These are phyloP conservation scores for Microcebus jonahi DNA, from an alignment of 2,113 vertebrate species.

Conservation along the genomic window DNA sequence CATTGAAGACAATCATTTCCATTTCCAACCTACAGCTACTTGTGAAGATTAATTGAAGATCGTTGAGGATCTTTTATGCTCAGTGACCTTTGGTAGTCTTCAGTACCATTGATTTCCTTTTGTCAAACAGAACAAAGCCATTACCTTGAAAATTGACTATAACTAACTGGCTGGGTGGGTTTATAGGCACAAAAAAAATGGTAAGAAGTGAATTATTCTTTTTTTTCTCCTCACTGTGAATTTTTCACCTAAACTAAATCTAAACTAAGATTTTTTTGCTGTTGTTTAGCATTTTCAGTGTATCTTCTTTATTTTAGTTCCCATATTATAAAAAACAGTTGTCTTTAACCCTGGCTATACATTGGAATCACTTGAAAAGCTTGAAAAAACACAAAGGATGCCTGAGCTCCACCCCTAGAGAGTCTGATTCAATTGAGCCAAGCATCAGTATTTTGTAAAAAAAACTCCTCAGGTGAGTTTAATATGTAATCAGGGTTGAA, in stretches of 20 bases:
- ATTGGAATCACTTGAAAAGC: neutral
- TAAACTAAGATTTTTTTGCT: neutral
- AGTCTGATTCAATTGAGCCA: neutral
- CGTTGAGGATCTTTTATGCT: neutral
- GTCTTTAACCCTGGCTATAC: neutral
- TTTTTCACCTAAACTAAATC: slow-evolving; percentile 37
- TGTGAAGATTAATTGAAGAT: slow-evolving; percentile 50
- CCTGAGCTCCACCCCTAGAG: neutral
- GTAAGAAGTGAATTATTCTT: neutral
- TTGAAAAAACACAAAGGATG: slow-evolving; percentile 17
- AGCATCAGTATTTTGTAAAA: neutral
- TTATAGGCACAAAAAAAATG: neutral
- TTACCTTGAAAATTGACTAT: slow-evolving; percentile 59
- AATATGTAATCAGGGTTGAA: neutral
- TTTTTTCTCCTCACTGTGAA: neutral
- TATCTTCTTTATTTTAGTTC: neutral
- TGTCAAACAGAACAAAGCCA: slow-evolving; percentile 66
- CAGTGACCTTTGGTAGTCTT: slow-evolving; percentile 57
- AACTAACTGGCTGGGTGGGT: neutral
- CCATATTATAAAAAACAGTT: neutral
- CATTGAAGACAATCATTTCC: neutral
- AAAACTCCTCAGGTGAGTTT: slow-evolving; percentile 14
- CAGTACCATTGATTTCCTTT: slow-evolving; percentile 47
- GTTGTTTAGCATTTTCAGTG: neutral
- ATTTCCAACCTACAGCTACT: neutral